Base-by-base conservation (phyloP, 2,888 invertebrate genomes). In the Teinopalpus imperialis region DNA sequence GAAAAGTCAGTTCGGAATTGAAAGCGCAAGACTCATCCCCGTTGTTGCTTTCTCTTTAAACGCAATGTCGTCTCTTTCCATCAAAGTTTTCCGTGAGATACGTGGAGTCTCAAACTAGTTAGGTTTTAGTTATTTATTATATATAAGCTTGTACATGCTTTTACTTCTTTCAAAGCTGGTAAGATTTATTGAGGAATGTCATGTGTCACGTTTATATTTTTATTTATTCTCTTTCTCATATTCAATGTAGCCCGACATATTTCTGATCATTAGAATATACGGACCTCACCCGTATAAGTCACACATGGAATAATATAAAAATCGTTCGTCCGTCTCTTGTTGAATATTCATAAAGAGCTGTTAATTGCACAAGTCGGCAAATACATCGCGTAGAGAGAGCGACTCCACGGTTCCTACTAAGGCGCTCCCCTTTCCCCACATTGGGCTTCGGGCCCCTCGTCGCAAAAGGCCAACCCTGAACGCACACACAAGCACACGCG, bases 341-440 rank as follows among this genome's bases (percentile, higher is more conserved):
- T 85, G 83, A 86, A 87, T 86, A 87, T 86, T 86, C 81, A 86
- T 86, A 85, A 85, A 85, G 82, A 81, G 77, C 81, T 83, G 86
- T 83, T 86, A 86, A 86, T 86, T 86, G 86, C 86, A 83, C 86
- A 83, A 86, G 80, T 81, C 74, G 72, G 81, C 81, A 86, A 86
- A 86, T 86, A 86, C 78, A 62, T 58, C 61, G 70, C 59, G 71
- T 14, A 48, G 55, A 77, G 80, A 79, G 81, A 79, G 75, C 72
- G 79, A 75, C 77, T 80, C 77, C 54, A 72, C 67, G 66, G 72
- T 75, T 80, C 79, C 74, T 76, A 65, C 70, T 69, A 72, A 70
- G 64, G 61, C 59, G 44, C 40, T 61, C 63, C 61, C 50, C 56
- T 57, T 61, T 58, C 53, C 51, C 57, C 56, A 50, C 64, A 54